Conservation (phyloP, 2,888 invertebrate species). For the Oxycera nigricornis region DNA sequence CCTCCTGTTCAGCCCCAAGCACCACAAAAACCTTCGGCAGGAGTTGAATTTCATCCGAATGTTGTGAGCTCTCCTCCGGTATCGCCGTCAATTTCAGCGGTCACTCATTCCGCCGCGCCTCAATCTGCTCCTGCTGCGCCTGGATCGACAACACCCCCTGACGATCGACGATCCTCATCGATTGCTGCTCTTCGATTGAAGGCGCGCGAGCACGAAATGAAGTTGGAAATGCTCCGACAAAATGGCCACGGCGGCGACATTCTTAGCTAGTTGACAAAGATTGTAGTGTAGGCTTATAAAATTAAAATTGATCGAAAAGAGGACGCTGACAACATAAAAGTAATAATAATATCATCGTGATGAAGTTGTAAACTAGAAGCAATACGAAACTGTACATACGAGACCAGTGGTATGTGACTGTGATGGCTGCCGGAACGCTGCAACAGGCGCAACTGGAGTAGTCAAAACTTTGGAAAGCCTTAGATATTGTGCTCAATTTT, state of each 20-base stretch:
- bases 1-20: constrained; percentile 59
- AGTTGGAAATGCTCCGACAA: constrained; percentile 82
- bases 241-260: constrained; percentile 75
- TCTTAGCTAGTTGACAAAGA: constrained; percentile 68
- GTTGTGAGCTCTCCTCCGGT: constrained; percentile 66
- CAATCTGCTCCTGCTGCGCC: constrained; percentile 63
- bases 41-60: constrained; percentile 25
- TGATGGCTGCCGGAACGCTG: constrained; percentile 22
- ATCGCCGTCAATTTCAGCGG: constrained; percentile 60
- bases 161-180: constrained; percentile 84
- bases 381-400: constrained; percentile 6
- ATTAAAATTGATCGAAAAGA: neutral
- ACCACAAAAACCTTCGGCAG: constrained; percentile 35
- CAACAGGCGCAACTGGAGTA: neutral
- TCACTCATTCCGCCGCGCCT: constrained; percentile 59
- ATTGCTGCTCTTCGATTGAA: constrained; percentile 87
- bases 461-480: constrained; percentile 29
- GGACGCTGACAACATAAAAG: neutral
- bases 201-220: constrained; percentile 87
- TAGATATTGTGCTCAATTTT: constrained; percentile 39
- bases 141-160: constrained; percentile 70
- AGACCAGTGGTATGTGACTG: constrained; percentile 32
- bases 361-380: constrained; percentile 49
- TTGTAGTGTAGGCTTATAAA: neutral
- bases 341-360: neutral